Conservation (phyloP, 2,888 invertebrate genomes). For the Perdita meconis region DNA sequence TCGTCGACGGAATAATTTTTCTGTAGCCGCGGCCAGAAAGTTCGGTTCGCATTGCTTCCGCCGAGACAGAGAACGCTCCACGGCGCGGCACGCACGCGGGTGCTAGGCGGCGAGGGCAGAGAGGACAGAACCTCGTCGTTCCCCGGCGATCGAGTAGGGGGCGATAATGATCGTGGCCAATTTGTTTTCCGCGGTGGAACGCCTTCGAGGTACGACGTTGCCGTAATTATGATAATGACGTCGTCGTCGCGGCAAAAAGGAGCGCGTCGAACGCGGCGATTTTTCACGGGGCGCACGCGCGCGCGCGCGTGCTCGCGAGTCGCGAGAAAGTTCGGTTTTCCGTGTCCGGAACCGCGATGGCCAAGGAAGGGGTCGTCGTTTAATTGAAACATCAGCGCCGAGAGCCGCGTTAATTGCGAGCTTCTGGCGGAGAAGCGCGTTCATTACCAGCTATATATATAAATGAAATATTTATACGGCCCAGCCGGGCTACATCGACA, state of each 20-base stretch:
- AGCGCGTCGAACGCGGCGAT: constrained; percentile 14
- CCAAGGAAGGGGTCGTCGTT: not conserved
- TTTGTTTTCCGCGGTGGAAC: constrained; percentile 75
- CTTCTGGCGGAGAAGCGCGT: constrained; percentile 22
- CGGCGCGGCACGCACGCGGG: constrained; percentile 10
- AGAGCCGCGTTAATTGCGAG: constrained; percentile 30
- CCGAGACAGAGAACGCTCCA: constrained; percentile 18
- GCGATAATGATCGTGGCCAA: constrained; percentile 78
- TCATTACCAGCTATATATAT: constrained; percentile 32
- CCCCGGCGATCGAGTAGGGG: constrained; percentile 62
- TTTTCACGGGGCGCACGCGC: too few relatives aligned
- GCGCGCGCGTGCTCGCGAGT: too few relatives aligned
- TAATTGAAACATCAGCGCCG: constrained; percentile 51
- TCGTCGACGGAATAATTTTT: constrained; percentile 21
- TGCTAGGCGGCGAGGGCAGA: constrained; percentile 24
- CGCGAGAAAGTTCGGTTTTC: constrained; percentile 25
- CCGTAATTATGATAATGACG: constrained; percentile 69
- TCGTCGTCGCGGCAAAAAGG: constrained; percentile 36
- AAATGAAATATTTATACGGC: constrained; percentile 48
- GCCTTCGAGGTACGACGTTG: constrained; percentile 64
- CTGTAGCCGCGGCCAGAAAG: constrained; percentile 28
- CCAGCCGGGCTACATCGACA: constrained; percentile 26
- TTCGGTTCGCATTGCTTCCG: constrained; percentile 12
- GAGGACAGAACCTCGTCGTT: constrained; percentile 39
- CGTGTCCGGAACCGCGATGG: not conserved